Evolutionary conservation across 37 sponge, comb jelly and placozoan species (phyloP), one percentile per base, ranked within the genome.

Genomic region (Tethya wilhelma): DNA sequence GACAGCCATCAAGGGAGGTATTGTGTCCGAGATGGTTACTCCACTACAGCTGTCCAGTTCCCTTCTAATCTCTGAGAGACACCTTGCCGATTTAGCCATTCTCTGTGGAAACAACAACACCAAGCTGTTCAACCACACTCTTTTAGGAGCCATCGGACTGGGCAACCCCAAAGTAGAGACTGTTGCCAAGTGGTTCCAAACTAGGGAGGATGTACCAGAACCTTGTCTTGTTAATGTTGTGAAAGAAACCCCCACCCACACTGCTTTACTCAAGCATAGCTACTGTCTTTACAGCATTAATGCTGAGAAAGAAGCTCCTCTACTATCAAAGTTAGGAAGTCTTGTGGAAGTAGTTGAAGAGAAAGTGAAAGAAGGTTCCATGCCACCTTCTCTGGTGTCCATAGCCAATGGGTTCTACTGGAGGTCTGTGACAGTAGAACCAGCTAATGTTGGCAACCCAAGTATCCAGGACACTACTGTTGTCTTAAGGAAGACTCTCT

Each of bases 71-170:
- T 14, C 43, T 4, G 74, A 25, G 33, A 44, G 43, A 0, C 86
- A 84, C 31, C 39, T 93, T 9, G 38, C 72, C 38, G 89, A 80
- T 28, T 56, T 88, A 14, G 85, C 89, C 25, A 40, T 69, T 40
- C 38, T 69, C 4, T 69, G 69, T 72, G 55, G 49, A 20, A 72
- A 45, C 33, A 22, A 72, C 8, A 53, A 23, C 56, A 23, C 73
- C 11, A 25, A 6, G 5, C 1, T 34, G 28, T 28, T 53, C 4
- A 46, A 72, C 44, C 12, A 12, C 7, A 53, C 2, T 2, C 56
- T 43, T 43, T 72, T 41, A 42, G 11, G 12, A 40, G 49, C 57
- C 23, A 26, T 82, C 56, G 74, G 83, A 1, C 38, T 87, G 36
- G 56, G 23, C 12, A 67, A 64, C 44, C 23, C 40, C 38, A 23